Percentiles rank a stretch among this genome's conserved stretches.
These are phyloP conservation scores for Sphyrna mokarran DNA, from an alignment of 2,113 vertebrate genomes.

Conservation along the genomic window DNA sequence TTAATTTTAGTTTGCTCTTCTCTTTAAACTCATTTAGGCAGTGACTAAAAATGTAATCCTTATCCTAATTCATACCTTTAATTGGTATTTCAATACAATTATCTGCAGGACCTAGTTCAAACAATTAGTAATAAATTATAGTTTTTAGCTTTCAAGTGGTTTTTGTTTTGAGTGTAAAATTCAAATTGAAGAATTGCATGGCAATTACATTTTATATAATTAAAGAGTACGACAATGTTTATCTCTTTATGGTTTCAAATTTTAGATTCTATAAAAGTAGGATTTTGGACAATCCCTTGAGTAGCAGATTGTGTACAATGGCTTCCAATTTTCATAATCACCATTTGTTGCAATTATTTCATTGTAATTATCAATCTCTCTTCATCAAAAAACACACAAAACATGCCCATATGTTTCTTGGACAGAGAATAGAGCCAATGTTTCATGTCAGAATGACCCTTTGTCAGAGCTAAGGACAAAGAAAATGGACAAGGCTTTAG, in stretches of 20 bases:
- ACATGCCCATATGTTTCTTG: too few relatives aligned
- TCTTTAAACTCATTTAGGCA: neutral
- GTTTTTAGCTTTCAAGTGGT: neutral
- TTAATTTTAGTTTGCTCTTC: neutral
- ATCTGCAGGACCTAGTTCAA: neutral
- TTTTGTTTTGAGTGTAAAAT: neutral
- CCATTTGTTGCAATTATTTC: neutral
- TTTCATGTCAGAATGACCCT: too few relatives aligned
- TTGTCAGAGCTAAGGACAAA: too few relatives aligned
- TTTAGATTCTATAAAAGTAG: neutral
- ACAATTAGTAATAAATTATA: slow-evolving; percentile 7
- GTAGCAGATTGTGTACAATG: neutral
- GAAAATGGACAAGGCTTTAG: too few relatives aligned
- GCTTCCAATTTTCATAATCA: neutral
- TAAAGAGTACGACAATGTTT: neutral
- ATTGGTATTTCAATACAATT: neutral
- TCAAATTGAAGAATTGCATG: neutral
- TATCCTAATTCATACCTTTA: neutral
- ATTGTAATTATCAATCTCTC: neutral
- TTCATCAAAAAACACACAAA: neutral
- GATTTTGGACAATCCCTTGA: neutral
- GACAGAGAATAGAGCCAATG: too few relatives aligned
- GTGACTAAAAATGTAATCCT: neutral
- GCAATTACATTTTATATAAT: neutral
- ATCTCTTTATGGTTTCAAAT: neutral